Percentiles rank a stretch among this genome's conserved stretches.
Evolutionary conservation across 2,113 vertebrate genomes (phyloP).

Genomic region (Syngnathus typhle): DNA sequence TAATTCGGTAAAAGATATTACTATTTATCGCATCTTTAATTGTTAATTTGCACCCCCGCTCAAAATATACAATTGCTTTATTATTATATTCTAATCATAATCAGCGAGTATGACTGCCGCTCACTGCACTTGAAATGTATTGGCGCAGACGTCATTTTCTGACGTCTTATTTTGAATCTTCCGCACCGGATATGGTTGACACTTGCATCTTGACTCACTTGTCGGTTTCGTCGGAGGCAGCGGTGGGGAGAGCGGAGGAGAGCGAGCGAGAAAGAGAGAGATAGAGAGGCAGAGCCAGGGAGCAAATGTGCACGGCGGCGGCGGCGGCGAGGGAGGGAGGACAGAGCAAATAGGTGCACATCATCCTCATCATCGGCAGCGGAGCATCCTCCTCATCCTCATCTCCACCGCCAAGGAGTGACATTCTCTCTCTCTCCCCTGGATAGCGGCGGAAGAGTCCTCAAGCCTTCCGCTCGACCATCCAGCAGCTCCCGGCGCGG

Average conservation of each 20-base stretch:
- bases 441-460: constrained; percentile 20
- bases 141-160: neutral
- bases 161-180: neutral
- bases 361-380: constrained; percentile 56
- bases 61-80: too few species aligned
- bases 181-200: neutral
- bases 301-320: constrained; percentile 53
- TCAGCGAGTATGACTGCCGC: too few species aligned
- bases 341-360: constrained; percentile 55
- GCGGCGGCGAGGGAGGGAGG: constrained; percentile 50
- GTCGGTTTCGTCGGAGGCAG: neutral
- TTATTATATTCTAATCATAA: too few species aligned
- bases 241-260: neutral
- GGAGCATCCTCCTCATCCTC: constrained; percentile 48
- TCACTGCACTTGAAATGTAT: neutral
- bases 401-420: constrained; percentile 36
- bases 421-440: neutral
- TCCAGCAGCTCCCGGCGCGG: constrained; percentile 48
- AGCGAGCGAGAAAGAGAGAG: neutral
- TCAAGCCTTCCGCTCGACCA: constrained; percentile 23
- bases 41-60: too few species aligned
- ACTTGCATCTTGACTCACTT: neutral
- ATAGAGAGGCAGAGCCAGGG: neutral
- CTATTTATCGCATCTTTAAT: too few species aligned
- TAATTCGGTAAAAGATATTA: too few species aligned